Percentiles rank a stretch among this genome's conserved stretches.
Conservation (phyloP, 2,113 vertebrate genomes). For the Chaetops frenatus region DNA sequence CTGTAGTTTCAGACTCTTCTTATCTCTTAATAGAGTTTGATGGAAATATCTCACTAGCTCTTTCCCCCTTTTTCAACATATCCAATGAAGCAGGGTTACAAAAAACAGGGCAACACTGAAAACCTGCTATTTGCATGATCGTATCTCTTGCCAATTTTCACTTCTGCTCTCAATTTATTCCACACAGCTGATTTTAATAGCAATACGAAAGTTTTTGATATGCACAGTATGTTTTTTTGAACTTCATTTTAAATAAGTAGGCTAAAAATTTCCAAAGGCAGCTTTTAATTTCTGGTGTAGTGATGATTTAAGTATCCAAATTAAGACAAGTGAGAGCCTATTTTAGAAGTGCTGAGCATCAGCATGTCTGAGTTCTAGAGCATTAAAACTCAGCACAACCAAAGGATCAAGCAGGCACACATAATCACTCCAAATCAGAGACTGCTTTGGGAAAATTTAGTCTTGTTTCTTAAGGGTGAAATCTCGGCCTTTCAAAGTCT, state of each 20-base stretch:
- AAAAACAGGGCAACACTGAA: background rate
- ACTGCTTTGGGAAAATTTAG: conserved; percentile 22
- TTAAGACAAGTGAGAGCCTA: conserved; percentile 27
- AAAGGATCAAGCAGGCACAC: background rate
- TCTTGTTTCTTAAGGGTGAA: conserved; percentile 50
- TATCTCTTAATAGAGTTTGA: conserved; percentile 1
- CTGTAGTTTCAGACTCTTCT: background rate
- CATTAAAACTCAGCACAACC: background rate
- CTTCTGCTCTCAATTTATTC: conserved; percentile 39
- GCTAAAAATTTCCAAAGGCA: conserved; percentile 22
- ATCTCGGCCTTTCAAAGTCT: conserved; percentile 43
- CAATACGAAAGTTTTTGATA: conserved; percentile 6
- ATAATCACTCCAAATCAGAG: conserved; percentile 13
- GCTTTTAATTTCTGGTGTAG: background rate
- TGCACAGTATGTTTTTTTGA: background rate
- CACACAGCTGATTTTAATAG: conserved; percentile 26
- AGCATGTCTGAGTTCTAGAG: conserved; percentile 30
- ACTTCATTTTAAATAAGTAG: conserved; percentile 29
- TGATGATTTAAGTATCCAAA: conserved; percentile 34
- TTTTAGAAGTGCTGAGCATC: conserved; percentile 40
- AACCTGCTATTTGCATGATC: background rate
- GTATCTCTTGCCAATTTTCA: conserved; percentile 30
- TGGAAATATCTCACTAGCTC: background rate
- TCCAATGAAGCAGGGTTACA: background rate
- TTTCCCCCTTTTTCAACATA: background rate